Conservation (phyloP, 2,797 vertebrate species). For the Liparis tanakae region DNA sequence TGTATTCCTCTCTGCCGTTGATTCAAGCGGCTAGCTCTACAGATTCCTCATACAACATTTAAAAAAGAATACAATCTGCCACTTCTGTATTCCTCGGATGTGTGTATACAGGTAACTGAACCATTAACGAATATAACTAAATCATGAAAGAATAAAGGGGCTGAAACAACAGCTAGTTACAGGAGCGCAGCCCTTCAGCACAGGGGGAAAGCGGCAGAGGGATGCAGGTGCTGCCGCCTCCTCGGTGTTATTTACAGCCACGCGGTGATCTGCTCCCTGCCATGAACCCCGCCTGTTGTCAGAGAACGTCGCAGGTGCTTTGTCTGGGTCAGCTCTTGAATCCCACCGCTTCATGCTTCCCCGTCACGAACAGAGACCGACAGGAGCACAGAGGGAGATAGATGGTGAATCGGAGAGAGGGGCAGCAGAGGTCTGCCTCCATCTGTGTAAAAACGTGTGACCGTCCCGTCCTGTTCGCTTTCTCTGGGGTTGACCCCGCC, state of each 20-base stretch:
- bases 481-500: slow-evolving; percentile 56
- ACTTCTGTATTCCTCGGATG: slow-evolving; percentile 14
- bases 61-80: slow-evolving; percentile 16
- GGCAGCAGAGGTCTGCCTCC: slow-evolving; percentile 80
- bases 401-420: slow-evolving; percentile 59
- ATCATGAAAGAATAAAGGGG: slow-evolving; percentile 12
- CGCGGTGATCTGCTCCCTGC: slow-evolving; percentile 33
- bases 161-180: not conserved
- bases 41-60: no score
- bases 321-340: slow-evolving; percentile 44
- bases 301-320: slow-evolving; percentile 68
- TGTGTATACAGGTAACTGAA: slow-evolving; percentile 30
- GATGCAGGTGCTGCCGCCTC: slow-evolving; percentile 52
- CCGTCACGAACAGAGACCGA: slow-evolving; percentile 40
- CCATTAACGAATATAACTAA: slow-evolving; percentile 11
- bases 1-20: slow-evolving; percentile 25
- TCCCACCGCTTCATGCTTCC: slow-evolving; percentile 14
- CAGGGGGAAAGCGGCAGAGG: slow-evolving; percentile 12
- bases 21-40: slow-evolving; percentile 18
- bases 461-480: slow-evolving; percentile 65
- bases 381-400: slow-evolving; percentile 47
- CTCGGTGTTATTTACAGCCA: slow-evolving; percentile 58
- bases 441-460: slow-evolving; percentile 77
- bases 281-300: slow-evolving; percentile 56
- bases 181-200: slow-evolving; percentile 23